Evolutionary conservation across 2,888 invertebrate species (phyloP).

Genomic region (Mimumesa dahlbomi): DNA sequence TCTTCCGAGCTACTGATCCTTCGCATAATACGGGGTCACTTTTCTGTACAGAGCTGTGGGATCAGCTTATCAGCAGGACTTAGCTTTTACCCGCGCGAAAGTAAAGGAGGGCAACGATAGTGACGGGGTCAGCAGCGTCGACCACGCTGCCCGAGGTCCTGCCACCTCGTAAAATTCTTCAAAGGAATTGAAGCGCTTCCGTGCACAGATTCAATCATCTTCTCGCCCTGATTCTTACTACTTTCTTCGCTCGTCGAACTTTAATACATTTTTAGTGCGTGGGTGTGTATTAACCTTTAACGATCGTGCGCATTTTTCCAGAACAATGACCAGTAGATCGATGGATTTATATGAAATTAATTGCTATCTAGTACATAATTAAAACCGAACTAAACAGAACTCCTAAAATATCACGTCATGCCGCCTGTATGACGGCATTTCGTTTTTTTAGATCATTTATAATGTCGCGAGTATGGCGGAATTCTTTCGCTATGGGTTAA

Average conservation of each 20-base stretch:
- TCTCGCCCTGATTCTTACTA: slow-evolving; percentile 4
- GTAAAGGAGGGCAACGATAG: slow-evolving; percentile 27
- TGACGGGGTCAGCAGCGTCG: slow-evolving; percentile 17
- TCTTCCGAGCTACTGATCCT: slow-evolving; percentile 31
- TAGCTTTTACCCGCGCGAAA: slow-evolving; percentile 30
- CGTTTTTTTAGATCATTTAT: no score
- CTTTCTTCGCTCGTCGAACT: background rate
- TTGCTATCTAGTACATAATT: no score
- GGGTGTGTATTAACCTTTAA: no score
- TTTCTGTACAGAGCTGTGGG: slow-evolving; percentile 37
- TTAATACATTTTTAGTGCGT: background rate
- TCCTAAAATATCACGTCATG: no score
- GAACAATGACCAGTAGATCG: no score
- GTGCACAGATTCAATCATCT: slow-evolving; percentile 12
- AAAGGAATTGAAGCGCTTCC: background rate
- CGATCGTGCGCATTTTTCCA: no score
- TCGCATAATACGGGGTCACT: slow-evolving; percentile 55
- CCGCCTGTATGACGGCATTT: no score
- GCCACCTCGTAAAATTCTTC: slow-evolving; percentile 32
- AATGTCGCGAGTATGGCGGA: no score
- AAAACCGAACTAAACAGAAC: no score
- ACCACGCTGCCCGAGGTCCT: slow-evolving; percentile 10
- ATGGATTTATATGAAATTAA: no score
- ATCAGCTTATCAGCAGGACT: slow-evolving; percentile 45
- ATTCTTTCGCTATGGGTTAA: no score